These are phyloP conservation scores for Neofelis nebulosa DNA, from an alignment of 2,113 vertebrate species.

Conservation along the genomic window DNA sequence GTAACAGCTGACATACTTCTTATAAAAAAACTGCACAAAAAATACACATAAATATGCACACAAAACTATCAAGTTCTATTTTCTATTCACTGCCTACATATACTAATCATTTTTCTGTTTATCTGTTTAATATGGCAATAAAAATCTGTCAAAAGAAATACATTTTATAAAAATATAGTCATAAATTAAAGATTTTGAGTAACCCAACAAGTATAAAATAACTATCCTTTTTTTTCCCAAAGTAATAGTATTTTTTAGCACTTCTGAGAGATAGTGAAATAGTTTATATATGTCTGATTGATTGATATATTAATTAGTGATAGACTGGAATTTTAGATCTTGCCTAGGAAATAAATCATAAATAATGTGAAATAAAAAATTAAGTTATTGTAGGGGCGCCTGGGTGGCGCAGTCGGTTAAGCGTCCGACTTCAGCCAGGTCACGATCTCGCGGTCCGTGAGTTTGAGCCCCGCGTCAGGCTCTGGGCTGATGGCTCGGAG, in stretches of 20 bases:
- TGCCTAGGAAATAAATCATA: background rate
- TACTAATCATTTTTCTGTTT: conserved; percentile 70
- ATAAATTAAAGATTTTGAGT: conserved; percentile 62
- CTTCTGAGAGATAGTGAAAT: background rate
- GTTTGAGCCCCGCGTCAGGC: no score
- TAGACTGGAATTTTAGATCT: background rate
- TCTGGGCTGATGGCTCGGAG: no score
- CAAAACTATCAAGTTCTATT: conserved; percentile 44
- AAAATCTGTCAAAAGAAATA: conserved; percentile 81
- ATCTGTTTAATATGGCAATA: conserved; percentile 76
- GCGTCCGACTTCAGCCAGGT: no score
- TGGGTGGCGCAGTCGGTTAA: no score
- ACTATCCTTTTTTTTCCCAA: background rate
- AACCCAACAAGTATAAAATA: conserved; percentile 61
- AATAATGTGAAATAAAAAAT: background rate
- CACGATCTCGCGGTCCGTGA: no score
- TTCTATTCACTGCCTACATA: conserved; percentile 70
- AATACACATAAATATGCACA: background rate
- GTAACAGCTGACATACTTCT: conserved; percentile 77
- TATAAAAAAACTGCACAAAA: conserved; percentile 11
- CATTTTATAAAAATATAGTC: conserved; percentile 75
- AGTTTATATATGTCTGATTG: background rate
- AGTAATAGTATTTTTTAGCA: conserved; percentile 36
- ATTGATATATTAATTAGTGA: background rate
- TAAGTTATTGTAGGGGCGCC: background rate